Percentiles rank a stretch among this genome's conserved stretches.
Conservation (phyloP, 2,797 vertebrate species). For the Aselliscus stoliczkanus region DNA sequence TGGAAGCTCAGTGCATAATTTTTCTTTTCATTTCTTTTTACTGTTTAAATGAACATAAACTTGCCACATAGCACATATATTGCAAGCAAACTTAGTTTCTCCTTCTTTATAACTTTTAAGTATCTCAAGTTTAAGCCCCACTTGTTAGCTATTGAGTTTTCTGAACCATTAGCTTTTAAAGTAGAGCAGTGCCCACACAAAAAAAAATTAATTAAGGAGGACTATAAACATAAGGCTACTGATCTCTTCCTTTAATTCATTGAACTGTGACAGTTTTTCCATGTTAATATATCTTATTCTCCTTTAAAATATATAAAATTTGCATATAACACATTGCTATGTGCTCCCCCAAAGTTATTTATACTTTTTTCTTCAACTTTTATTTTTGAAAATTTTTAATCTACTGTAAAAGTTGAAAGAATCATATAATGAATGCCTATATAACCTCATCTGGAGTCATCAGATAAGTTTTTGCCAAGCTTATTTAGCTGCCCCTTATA, state of each 20-base stretch:
- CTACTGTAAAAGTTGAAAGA: background rate
- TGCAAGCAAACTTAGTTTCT: conserved; percentile 18
- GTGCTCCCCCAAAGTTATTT: background rate
- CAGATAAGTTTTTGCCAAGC: background rate
- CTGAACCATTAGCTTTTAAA: conserved; percentile 22
- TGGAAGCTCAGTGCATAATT: background rate
- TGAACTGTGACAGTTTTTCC: conserved; percentile 17
- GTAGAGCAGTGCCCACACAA: background rate
- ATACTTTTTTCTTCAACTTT: background rate
- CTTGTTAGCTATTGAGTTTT: conserved; percentile 27
- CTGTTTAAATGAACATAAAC: background rate
- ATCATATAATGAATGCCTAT: background rate
- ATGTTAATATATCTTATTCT: background rate
- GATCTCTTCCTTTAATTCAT: conserved; percentile 1
- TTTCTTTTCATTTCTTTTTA: conserved; percentile 23
- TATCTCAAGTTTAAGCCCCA: background rate
- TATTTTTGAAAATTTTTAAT: conserved; percentile 10
- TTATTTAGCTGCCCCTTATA: background rate
- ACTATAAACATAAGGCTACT: background rate
- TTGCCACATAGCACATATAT: background rate
- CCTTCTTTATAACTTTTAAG: conserved; percentile 19
- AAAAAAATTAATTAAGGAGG: conserved; percentile 24
- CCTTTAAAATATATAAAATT: conserved; percentile 24
- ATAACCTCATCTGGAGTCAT: background rate
- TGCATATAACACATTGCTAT: background rate